Evolutionary conservation across 2,888 invertebrate species (phyloP).

Genomic region (Agyllia agylla): DNA sequence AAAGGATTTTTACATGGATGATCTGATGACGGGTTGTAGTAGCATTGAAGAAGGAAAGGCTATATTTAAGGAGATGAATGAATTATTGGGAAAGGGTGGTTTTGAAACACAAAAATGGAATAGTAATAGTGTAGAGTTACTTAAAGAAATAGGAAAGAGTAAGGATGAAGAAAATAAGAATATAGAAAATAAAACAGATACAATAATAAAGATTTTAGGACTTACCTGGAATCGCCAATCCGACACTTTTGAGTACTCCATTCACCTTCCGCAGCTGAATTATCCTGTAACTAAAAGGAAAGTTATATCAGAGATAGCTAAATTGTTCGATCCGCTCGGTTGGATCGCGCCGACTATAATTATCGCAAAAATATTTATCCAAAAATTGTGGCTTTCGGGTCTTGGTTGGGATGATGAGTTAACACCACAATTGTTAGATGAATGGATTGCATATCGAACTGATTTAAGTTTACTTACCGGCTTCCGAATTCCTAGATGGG

Average conservation of each 20-base stretch:
- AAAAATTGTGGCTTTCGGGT: constrained; percentile 79
- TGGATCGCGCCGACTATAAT: constrained; percentile 79
- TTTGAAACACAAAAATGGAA: constrained; percentile 80
- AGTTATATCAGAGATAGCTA: constrained; percentile 79
- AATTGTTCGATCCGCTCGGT: constrained; percentile 80
- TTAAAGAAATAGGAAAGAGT: constrained; percentile 24
- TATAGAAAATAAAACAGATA: constrained; percentile 63
- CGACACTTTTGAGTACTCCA: constrained; percentile 77
- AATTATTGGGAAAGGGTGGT: constrained; percentile 77
- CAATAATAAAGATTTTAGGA: constrained; percentile 76
- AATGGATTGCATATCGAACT: constrained; percentile 63
- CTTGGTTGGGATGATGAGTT: constrained; percentile 79
- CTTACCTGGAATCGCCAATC: constrained; percentile 77
- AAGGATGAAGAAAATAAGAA: not conserved
- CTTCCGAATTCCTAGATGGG: constrained; percentile 58
- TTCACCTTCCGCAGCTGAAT: constrained; percentile 57
- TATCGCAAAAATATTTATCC: constrained; percentile 79
- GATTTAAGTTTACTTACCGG: constrained; percentile 37
- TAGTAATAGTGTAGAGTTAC: constrained; percentile 68
- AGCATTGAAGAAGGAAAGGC: constrained; percentile 65
- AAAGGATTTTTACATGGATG: constrained; percentile 75
- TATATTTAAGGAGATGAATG: constrained; percentile 73
- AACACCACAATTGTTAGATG: constrained; percentile 41
- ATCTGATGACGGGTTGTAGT: constrained; percentile 75
- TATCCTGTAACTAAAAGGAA: constrained; percentile 79